A percentile compares a stretch with the other conserved stretches of the same genome.
These are phyloP conservation scores for Meriones unguiculatus DNA, from an alignment of 2,113 vertebrate genomes.

Conservation along the genomic window DNA sequence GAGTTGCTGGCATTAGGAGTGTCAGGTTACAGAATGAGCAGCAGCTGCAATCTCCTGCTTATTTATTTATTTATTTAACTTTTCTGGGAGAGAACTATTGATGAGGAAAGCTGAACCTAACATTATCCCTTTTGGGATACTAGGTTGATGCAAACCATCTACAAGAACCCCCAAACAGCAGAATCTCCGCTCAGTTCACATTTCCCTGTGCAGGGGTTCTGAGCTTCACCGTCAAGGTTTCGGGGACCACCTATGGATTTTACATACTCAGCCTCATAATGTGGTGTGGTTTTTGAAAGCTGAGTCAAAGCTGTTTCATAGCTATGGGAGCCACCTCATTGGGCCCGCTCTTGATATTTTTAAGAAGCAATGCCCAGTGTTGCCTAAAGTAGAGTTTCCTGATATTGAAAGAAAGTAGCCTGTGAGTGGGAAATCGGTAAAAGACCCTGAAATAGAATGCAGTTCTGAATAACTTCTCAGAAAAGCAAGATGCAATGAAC, in stretches of 20 bases:
- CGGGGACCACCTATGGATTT: not conserved
- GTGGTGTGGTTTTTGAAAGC: not conserved
- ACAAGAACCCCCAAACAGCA: too few species aligned
- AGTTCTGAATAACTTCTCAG: not conserved
- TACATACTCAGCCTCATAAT: not conserved
- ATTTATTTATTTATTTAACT: not conserved
- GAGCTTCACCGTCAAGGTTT: not conserved
- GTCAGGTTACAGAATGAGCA: constrained; percentile 44
- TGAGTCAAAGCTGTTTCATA: not conserved
- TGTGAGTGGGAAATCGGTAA: not conserved
- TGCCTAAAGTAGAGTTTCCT: not conserved
- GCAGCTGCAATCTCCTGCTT: constrained; percentile 4
- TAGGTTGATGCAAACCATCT: not conserved
- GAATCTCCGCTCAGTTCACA: not conserved
- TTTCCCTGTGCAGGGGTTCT: not conserved
- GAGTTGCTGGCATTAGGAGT: constrained; percentile 40
- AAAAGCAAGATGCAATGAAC: not conserved
- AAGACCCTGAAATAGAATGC: not conserved
- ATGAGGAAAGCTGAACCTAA: not conserved
- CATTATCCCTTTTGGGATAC: not conserved
- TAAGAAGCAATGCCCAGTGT: not conserved
- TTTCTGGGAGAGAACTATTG: not conserved
- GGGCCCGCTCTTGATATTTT: not conserved
- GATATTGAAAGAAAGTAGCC: accelerated
- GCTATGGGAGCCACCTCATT: accelerated